Percentiles rank a stretch among this genome's conserved stretches.
phyloP scores from a whole-genome alignment of 1,140 invertebrate species.

The Leucophenga varia region DNA sequence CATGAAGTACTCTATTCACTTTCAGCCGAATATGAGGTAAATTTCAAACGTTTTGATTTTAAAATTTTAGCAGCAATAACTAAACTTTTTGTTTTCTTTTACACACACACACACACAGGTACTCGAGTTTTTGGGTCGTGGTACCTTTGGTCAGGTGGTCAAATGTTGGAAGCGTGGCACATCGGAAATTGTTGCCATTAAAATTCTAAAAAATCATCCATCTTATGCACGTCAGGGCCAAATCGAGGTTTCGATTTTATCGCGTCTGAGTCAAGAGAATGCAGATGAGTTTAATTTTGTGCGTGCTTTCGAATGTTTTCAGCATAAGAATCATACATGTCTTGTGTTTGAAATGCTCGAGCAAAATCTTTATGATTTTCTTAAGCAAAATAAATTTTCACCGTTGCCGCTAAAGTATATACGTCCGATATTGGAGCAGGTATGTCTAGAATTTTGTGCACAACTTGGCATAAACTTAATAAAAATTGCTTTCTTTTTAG shows the following conservation, averaged over 20 bases:
- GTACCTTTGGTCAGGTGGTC: conserved; percentile 99
- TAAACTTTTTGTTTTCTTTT: neutral
- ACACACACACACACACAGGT: conserved; percentile 61
- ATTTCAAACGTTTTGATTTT: too few species aligned
- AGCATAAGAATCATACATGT: conserved; percentile 99
- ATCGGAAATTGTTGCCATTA: conserved; percentile 99
- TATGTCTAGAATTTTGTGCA: too few species aligned
- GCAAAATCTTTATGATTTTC: conserved; percentile 99
- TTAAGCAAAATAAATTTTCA: conserved; percentile 99
- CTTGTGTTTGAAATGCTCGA: conserved; percentile 99
- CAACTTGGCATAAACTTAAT: too few species aligned
- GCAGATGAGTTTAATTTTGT: conserved; percentile 99
- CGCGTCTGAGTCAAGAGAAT: conserved; percentile 97
- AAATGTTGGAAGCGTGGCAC: conserved; percentile 99
- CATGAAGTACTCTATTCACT: conserved; percentile 97
- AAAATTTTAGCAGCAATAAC: neutral
- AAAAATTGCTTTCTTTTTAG: conserved; percentile 21
- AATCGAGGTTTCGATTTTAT: conserved; percentile 98
- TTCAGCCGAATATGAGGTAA: conserved; percentile 82
- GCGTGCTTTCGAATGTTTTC: conserved; percentile 98
- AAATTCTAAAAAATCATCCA: conserved; percentile 99
- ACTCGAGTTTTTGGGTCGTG: conserved; percentile 95
- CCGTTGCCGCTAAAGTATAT: conserved; percentile 98
- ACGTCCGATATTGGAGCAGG: conserved; percentile 97
- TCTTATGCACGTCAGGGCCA: conserved; percentile 99